These are phyloP conservation scores for Sebastes kiyomatsui DNA, from an alignment of 2,797 vertebrate species.

Conservation along the genomic window DNA sequence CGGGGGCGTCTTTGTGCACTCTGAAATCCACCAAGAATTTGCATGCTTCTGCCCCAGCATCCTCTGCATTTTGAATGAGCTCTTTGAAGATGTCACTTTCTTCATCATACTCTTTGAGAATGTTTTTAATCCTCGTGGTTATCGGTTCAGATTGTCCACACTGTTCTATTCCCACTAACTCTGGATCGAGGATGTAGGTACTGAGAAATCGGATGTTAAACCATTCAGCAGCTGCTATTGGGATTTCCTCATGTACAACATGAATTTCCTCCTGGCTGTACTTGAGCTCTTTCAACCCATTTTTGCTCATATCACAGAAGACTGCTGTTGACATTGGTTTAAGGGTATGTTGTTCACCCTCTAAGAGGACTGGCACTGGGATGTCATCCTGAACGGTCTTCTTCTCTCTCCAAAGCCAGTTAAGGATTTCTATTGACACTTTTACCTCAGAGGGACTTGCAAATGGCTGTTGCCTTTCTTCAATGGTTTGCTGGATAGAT, in stretches of 20 bases:
- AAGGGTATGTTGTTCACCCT: constrained; percentile 71
- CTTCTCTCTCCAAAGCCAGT: constrained; percentile 83
- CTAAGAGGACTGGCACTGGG: constrained; percentile 78
- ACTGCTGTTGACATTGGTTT: constrained; percentile 75
- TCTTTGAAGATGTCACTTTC: constrained; percentile 88
- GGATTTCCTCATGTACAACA: constrained; percentile 86
- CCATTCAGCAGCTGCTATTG: constrained; percentile 80
- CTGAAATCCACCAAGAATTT: constrained; percentile 87
- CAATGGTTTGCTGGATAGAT: constrained; percentile 68
- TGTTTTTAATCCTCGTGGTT: constrained; percentile 86
- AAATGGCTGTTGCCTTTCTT: constrained; percentile 52
- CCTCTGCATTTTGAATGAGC: constrained; percentile 90
- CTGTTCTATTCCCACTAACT: constrained; percentile 81
- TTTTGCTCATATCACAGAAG: constrained; percentile 85
- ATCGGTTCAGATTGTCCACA: constrained; percentile 88
- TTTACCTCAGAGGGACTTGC: constrained; percentile 76
- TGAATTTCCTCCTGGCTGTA: constrained; percentile 73
- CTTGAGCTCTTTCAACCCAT: constrained; percentile 73
- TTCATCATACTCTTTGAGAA: constrained; percentile 88
- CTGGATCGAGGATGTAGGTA: constrained; percentile 81
- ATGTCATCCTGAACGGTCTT: constrained; percentile 61
- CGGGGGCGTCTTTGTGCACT: constrained; percentile 70
- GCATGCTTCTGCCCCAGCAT: constrained; percentile 85
- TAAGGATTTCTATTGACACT: constrained; percentile 82
- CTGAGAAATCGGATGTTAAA: constrained; percentile 82